phyloP scores from a whole-genome alignment of 2,113 vertebrate species.

The Syrmaticus mikado region DNA sequence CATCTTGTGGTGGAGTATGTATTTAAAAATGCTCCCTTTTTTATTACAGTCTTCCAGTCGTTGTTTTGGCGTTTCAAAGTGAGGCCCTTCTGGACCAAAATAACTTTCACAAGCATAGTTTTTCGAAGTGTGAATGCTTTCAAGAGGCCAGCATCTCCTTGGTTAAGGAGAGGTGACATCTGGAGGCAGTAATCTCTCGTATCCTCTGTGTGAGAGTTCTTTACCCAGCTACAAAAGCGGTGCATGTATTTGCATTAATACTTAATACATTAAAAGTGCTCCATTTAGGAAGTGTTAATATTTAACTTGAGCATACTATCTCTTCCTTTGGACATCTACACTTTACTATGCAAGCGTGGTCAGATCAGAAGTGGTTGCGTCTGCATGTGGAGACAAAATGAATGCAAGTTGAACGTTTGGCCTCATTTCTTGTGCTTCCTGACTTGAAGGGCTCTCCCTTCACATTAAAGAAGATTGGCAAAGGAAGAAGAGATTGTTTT shows the following conservation, averaged over 20 bases:
- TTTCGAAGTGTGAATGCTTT: slow-evolving; percentile 8
- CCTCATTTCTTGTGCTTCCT: neutral
- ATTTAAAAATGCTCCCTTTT: slow-evolving; percentile 58
- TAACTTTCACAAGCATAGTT: slow-evolving; percentile 38
- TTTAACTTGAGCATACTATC: neutral
- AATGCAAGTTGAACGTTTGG: neutral
- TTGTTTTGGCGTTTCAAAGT: slow-evolving; percentile 62
- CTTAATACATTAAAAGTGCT: neutral
- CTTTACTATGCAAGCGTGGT: neutral
- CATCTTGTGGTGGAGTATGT: slow-evolving; percentile 40
- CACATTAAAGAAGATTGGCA: neutral
- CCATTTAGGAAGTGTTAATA: neutral
- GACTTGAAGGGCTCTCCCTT: slow-evolving; percentile 22
- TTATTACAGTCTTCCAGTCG: slow-evolving; percentile 60
- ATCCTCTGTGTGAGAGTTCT: neutral
- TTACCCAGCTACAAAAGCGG: neutral
- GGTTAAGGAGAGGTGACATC: slow-evolving; percentile 28
- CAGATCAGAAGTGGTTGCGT: neutral
- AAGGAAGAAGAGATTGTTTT: neutral
- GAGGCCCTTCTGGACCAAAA: slow-evolving; percentile 57
- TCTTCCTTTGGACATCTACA: neutral
- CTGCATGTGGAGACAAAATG: neutral
- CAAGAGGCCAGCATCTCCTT: neutral
- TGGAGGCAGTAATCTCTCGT: neutral
- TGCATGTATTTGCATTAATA: neutral